A percentile compares a stretch with the other conserved stretches of the same genome.
phyloP scores from a whole-genome alignment of 2,888 invertebrate species.

The Liodrosophila aerea region DNA sequence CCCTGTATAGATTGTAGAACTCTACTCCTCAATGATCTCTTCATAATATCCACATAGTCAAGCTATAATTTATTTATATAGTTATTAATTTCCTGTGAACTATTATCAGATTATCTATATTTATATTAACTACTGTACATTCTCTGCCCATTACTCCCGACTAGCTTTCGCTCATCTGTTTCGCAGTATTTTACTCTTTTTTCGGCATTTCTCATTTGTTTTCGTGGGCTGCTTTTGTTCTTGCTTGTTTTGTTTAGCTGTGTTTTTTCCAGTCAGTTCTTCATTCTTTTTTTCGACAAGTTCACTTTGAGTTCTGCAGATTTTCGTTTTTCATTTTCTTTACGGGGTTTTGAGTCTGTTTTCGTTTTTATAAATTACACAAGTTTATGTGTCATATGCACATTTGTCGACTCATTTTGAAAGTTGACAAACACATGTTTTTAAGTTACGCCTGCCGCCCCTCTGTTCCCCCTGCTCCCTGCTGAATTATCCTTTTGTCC shows the following conservation, averaged over 20 bases:
- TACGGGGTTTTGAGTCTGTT: conserved; percentile 1
- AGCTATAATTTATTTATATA: too few species aligned
- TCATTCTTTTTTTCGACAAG: conserved; percentile 20
- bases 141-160: too few species aligned
- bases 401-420: conserved; percentile 46
- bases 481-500: conserved; percentile 35
- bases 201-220: conserved; percentile 41
- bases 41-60: too few species aligned
- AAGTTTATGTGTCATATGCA: conserved; percentile 63
- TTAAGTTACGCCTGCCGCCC: background rate
- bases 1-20: too few species aligned
- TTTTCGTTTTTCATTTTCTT: conserved; percentile 6
- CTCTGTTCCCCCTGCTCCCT: background rate
- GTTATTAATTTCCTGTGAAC: too few species aligned
- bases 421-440: conserved; percentile 60
- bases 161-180: background rate
- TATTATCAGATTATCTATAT: too few species aligned
- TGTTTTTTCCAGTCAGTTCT: background rate
- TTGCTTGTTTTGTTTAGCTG: conserved; percentile 7
- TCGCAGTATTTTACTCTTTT: background rate
- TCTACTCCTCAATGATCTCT: too few species aligned
- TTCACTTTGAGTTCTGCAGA: conserved; percentile 33
- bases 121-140: too few species aligned
- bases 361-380: conserved; percentile 43
- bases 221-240: conserved; percentile 41